Conservation (phyloP, 2,113 vertebrate genomes). For the Arvicanthis niloticus region DNA sequence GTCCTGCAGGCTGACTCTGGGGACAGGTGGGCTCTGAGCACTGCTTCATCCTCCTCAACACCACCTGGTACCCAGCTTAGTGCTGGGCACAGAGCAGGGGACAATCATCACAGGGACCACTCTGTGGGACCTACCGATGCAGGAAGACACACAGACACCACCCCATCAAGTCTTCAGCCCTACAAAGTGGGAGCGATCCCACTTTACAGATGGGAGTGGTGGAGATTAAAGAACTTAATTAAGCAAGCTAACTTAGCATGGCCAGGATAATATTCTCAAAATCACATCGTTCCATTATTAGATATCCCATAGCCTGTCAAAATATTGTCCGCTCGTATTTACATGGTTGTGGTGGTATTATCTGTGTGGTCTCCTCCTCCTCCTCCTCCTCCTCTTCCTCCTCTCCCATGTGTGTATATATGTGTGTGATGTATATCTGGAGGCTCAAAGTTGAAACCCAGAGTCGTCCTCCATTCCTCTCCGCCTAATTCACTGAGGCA, state of each 20-base stretch:
- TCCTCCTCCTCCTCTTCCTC: no score
- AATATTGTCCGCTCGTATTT: background rate
- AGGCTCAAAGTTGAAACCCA: background rate
- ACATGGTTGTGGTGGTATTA: background rate
- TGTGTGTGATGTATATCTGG: background rate
- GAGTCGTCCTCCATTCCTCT: background rate
- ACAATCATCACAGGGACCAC: background rate
- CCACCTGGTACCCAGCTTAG: background rate
- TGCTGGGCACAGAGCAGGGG: background rate
- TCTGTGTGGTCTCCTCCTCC: background rate
- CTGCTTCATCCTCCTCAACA: background rate
- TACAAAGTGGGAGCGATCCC: background rate
- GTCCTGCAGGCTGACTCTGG: background rate
- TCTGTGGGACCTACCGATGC: accelerated
- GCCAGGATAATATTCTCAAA: background rate
- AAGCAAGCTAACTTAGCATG: background rate
- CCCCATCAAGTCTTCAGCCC: background rate
- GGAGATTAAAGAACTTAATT: background rate
- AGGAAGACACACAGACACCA: background rate
- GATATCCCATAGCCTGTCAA: background rate
- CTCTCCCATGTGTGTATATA: background rate
- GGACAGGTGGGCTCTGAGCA: background rate
- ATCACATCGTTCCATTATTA: background rate
- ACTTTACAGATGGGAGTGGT: background rate
- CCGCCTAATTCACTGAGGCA: background rate